Evolutionary conservation across 2,797 vertebrate species (phyloP).

Genomic region (Takifugu rubripes): DNA sequence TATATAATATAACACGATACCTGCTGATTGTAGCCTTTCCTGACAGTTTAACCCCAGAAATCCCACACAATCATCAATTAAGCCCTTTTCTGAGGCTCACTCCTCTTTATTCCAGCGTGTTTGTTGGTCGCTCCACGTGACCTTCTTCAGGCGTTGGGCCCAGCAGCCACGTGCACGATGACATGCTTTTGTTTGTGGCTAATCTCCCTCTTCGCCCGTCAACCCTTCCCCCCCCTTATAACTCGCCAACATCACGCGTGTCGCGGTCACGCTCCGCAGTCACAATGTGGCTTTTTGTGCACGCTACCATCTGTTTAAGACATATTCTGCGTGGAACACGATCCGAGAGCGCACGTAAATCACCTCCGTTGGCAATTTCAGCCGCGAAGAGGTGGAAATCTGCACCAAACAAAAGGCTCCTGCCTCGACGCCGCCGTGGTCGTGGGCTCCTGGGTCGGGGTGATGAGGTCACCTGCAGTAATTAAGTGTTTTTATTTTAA

Average conservation of each 20-base stretch:
- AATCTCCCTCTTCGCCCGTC: conserved; percentile 12
- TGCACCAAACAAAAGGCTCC: conserved; percentile 37
- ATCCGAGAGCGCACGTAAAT: conserved; percentile 49
- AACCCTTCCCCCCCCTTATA: background rate
- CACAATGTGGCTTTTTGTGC: conserved; percentile 32
- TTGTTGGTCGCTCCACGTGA: background rate
- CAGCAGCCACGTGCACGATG: background rate
- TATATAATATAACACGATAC: too few species aligned
- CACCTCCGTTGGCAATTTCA: conserved; percentile 50
- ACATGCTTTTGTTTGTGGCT: background rate
- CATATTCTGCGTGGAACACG: conserved; percentile 36
- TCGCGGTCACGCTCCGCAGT: conserved; percentile 33
- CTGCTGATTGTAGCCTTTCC: too few species aligned
- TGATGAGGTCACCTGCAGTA: conserved; percentile 23
- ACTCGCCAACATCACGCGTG: conserved; percentile 25
- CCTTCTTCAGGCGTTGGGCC: background rate
- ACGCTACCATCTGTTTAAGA: conserved; percentile 45
- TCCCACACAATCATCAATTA: too few species aligned
- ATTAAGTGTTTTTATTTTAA: conserved; percentile 24
- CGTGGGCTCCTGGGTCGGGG: conserved; percentile 8
- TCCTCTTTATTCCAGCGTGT: background rate
- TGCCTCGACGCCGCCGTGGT: conserved; percentile 32
- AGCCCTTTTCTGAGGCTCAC: too few species aligned
- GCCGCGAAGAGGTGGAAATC: conserved; percentile 32
- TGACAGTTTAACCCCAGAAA: too few species aligned